Evolutionary conservation across 1,140 invertebrate genomes (phyloP).

Genomic region (Telenomus remus): DNA sequence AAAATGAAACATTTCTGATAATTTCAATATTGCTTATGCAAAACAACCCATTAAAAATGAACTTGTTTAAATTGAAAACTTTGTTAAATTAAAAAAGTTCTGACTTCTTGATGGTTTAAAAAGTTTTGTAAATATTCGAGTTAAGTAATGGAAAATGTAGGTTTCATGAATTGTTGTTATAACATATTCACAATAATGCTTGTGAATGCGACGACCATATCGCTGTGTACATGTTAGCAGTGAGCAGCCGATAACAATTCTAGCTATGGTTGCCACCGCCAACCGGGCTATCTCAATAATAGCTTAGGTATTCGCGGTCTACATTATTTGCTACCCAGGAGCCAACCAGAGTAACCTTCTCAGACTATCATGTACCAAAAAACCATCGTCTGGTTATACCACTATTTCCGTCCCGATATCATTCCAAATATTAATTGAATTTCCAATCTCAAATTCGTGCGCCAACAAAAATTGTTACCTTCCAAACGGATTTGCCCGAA

Average conservation of each 20-base stretch:
- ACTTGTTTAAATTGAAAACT: too few relatives aligned
- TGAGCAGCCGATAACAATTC: slow-evolving; percentile 49
- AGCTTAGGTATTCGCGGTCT: slow-evolving; percentile 51
- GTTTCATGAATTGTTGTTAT: slow-evolving; percentile 28
- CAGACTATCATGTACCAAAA: slow-evolving; percentile 18
- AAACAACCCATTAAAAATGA: too few relatives aligned
- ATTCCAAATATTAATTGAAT: too few relatives aligned
- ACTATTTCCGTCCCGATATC: too few relatives aligned
- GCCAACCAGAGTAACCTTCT: slow-evolving; percentile 35
- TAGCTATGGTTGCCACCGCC: slow-evolving; percentile 41
- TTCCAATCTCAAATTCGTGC: too few relatives aligned
- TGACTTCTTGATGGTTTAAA: slow-evolving; percentile 7
- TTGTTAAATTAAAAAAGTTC: too few relatives aligned
- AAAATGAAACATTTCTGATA: too few relatives aligned
- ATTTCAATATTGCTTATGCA: too few relatives aligned
- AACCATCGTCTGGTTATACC: slow-evolving; percentile 6
- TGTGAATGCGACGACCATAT: slow-evolving; percentile 33
- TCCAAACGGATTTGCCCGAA: too few relatives aligned
- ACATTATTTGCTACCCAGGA: slow-evolving; percentile 45
- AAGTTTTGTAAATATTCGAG: slow-evolving; percentile 30
- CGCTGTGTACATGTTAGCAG: slow-evolving; percentile 36
- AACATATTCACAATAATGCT: slow-evolving; percentile 21
- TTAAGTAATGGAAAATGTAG: slow-evolving; percentile 29
- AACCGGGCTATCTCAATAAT: slow-evolving; percentile 54
- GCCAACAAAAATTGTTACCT: too few relatives aligned